A percentile compares a stretch with the other conserved stretches of the same genome.
These are phyloP conservation scores for Lepidothrix coronata DNA, from an alignment of 2,113 vertebrate species.

Conservation along the genomic window DNA sequence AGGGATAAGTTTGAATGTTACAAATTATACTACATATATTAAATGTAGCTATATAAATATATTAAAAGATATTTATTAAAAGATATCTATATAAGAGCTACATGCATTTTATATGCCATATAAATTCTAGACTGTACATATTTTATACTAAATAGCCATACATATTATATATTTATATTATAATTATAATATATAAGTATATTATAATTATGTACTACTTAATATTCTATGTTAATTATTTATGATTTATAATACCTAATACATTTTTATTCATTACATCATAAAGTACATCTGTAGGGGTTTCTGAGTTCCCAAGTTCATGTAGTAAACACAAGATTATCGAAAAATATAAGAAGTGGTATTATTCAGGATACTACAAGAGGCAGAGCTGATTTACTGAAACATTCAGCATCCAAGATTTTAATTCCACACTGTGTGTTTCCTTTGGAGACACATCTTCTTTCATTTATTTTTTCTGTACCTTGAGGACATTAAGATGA, in stretches of 20 bases:
- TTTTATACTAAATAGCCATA: neutral
- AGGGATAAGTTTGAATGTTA: neutral
- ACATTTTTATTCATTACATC: neutral
- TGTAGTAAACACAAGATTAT: neutral
- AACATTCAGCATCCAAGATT: neutral
- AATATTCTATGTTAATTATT: neutral
- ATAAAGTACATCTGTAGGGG: neutral
- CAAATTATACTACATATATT: neutral
- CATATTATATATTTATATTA: neutral
- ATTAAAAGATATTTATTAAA: neutral
- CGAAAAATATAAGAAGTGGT: neutral
- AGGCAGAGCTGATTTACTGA: neutral
- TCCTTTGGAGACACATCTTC: neutral
- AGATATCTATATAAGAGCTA: neutral
- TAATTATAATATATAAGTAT: no score
- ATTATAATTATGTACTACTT: neutral
- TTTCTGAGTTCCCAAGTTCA: neutral
- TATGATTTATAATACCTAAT: neutral
- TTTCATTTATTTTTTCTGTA: neutral
- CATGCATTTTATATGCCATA: neutral
- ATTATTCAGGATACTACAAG: neutral
- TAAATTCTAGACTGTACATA: neutral
- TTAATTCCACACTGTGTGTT: neutral
- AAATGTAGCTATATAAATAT: neutral
- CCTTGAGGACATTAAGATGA: neutral